phyloP scores from a whole-genome alignment of 2,888 invertebrate species.

The Drosophila limbata region DNA sequence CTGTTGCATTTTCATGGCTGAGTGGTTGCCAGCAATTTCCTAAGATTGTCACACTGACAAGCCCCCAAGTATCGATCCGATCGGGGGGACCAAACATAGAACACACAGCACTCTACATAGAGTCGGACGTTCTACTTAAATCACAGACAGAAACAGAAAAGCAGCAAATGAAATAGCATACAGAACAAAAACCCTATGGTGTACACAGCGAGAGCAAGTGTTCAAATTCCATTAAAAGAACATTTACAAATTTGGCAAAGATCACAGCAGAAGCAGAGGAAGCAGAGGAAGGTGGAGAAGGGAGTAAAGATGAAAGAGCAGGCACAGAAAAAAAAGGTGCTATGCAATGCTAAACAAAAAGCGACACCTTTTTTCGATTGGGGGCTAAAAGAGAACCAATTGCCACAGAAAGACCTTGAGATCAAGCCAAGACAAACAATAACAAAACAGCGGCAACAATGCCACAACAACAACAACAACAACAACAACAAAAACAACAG shows the following conservation, averaged over 20 bases:
- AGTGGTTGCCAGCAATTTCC: slow-evolving; percentile 56
- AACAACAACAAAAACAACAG: slow-evolving; percentile 12
- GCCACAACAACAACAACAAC: slow-evolving; percentile 24
- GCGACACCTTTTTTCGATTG: slow-evolving; percentile 58
- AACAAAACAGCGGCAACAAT: slow-evolving; percentile 55
- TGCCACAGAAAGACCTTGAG: slow-evolving; percentile 72
- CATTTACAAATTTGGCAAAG: slow-evolving; percentile 81
- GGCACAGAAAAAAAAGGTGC: slow-evolving; percentile 42
- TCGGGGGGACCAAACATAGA: slow-evolving; percentile 11
- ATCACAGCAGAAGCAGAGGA: slow-evolving; percentile 47
- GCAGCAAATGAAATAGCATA: neutral
- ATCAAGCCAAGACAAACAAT: slow-evolving; percentile 63
- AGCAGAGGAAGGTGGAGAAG: neutral
- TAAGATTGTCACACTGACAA: slow-evolving; percentile 67
- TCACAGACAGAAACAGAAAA: slow-evolving; percentile 32
- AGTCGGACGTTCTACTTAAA: slow-evolving; percentile 47
- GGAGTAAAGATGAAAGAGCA: slow-evolving; percentile 19
- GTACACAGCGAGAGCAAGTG: slow-evolving; percentile 62
- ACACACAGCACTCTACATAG: slow-evolving; percentile 21
- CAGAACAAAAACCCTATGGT: slow-evolving; percentile 34
- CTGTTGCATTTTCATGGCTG: slow-evolving; percentile 42
- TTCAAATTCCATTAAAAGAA: slow-evolving; percentile 79
- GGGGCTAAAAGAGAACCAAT: slow-evolving; percentile 45
- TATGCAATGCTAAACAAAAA: slow-evolving; percentile 35
- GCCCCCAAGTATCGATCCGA: slow-evolving; percentile 50